Evolutionary conservation across 2,888 invertebrate genomes (phyloP).

Genomic region (Acanthosepion pharaonis): DNA sequence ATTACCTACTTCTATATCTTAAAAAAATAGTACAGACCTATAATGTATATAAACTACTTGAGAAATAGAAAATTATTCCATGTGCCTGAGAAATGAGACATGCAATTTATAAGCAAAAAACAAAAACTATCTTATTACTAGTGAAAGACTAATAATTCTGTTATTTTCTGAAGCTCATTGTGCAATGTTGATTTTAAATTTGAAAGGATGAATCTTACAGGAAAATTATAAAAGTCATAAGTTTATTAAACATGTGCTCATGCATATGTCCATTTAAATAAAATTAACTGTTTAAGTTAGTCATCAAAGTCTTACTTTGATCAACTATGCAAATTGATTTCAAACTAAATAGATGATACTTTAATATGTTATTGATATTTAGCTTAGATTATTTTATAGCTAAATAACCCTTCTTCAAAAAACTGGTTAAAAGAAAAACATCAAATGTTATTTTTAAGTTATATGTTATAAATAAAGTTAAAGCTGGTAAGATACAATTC

Average conservation of each 20-base stretch:
- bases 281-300: background rate
- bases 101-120: background rate
- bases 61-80: background rate
- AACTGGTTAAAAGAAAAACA: background rate
- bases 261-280: too few species aligned
- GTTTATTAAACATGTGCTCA: background rate
- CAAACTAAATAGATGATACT: background rate
- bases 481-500: too few species aligned
- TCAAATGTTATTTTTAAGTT: background rate
- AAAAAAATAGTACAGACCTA: background rate
- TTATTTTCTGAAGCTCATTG: background rate
- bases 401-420: background rate
- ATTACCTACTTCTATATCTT: background rate
- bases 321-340: background rate
- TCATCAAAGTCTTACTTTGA: too few species aligned
- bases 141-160: background rate
- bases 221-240: background rate
- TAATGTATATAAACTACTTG: background rate
- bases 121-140: background rate
- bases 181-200: background rate
- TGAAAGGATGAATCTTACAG: background rate
- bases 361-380: background rate
- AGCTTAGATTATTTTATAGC: too few species aligned
- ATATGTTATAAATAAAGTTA: too few species aligned
- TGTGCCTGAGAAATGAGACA: background rate